phyloP scores from a whole-genome alignment of 2,888 invertebrate species.

The Acanthopleura granulata region DNA sequence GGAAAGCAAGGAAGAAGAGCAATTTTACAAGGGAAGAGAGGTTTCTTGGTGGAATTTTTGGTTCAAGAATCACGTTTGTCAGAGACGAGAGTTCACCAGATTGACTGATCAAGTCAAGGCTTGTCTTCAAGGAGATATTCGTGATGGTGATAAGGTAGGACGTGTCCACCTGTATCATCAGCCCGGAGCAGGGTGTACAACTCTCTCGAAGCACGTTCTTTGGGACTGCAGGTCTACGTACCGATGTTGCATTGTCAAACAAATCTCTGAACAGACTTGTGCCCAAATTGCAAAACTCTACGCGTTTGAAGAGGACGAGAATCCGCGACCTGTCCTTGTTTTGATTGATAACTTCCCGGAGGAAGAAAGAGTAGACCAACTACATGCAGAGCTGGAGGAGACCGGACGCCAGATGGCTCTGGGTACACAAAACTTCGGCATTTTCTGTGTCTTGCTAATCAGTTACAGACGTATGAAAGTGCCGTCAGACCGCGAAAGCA shows the following conservation, averaged over 20 bases:
- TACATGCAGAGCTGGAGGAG: slow-evolving; percentile 24
- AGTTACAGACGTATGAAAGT: slow-evolving; percentile 29
- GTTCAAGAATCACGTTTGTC: slow-evolving; percentile 43
- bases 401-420: not conserved
- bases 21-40: slow-evolving; percentile 42
- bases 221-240: slow-evolving; percentile 45
- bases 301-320: slow-evolving; percentile 35
- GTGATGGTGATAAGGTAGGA: slow-evolving; percentile 36
- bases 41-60: slow-evolving; percentile 54
- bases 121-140: not conserved
- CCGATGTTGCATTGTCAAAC: slow-evolving; percentile 46
- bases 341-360: slow-evolving; percentile 31
- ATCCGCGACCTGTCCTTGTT: slow-evolving; percentile 46
- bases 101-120: slow-evolving; percentile 22
- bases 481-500: slow-evolving; percentile 9
- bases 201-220: slow-evolving; percentile 46
- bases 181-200: slow-evolving; percentile 55
- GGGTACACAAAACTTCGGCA: slow-evolving; percentile 17
- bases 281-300: slow-evolving; percentile 41
- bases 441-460: slow-evolving; percentile 38
- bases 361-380: slow-evolving; percentile 28
- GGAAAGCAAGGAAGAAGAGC: slow-evolving; percentile 28
- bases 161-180: slow-evolving; percentile 45
- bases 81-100: slow-evolving; percentile 30
- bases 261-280: slow-evolving; percentile 44